Conservation (phyloP, 92 coral and sea anemone species). For the Scolanthus callimorphus region DNA sequence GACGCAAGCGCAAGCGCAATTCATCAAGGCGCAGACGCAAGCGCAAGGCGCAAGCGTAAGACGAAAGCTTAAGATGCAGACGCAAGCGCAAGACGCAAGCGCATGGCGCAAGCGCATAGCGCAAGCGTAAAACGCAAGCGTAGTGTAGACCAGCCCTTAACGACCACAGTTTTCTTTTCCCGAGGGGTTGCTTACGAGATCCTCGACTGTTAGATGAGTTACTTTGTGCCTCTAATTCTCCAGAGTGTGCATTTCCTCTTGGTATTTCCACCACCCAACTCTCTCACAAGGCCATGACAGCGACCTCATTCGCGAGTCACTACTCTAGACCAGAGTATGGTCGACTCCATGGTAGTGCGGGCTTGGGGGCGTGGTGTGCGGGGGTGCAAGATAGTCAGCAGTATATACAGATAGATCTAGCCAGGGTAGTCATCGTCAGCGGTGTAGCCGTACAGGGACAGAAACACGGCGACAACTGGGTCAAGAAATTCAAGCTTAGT, state of each 20-base stretch:
- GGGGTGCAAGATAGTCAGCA: conserved; percentile 1
- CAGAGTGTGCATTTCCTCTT: background rate
- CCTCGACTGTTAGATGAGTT: too few relatives aligned
- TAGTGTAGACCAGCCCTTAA: too few relatives aligned
- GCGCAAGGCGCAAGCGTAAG: too few relatives aligned
- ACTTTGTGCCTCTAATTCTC: background rate
- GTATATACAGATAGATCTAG: conserved; percentile 1
- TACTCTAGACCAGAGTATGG: conserved; percentile 6
- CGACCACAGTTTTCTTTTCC: too few relatives aligned
- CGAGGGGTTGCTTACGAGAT: too few relatives aligned
- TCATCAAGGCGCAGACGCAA: too few relatives aligned
- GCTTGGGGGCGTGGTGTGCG: conserved; percentile 16
- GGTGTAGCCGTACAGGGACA: conserved; percentile 12
- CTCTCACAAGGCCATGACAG: background rate
- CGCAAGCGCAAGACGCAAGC: too few relatives aligned
- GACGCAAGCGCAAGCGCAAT: too few relatives aligned
- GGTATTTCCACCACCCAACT: conserved; percentile 5
- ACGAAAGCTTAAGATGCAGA: too few relatives aligned
- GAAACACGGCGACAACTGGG: conserved; percentile 9
- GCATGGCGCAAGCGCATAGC: too few relatives aligned
- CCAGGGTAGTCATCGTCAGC: background rate
- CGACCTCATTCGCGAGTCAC: background rate
- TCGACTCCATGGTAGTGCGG: conserved; percentile 2
- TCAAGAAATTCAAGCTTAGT: background rate
- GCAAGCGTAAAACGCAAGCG: too few relatives aligned